phyloP scores from a whole-genome alignment of 2,888 invertebrate species.

The Noctua janthe region DNA sequence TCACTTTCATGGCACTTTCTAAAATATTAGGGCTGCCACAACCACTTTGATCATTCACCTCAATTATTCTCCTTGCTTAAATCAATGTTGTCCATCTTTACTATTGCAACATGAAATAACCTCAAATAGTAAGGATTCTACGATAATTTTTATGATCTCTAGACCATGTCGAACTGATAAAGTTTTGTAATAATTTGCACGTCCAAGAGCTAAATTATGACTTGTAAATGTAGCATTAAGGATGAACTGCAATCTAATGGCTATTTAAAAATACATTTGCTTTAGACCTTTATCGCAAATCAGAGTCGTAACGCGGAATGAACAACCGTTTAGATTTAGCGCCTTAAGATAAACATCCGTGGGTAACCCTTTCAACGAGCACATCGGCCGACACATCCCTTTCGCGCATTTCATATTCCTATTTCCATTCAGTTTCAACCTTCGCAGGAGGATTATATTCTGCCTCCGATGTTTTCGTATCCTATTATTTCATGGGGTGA shows the following conservation, averaged over 20 bases:
- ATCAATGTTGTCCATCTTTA: conserved; percentile 33
- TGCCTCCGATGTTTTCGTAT: conserved; percentile 90
- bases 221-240: conserved; percentile 61
- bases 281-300: conserved; percentile 61
- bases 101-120: conserved; percentile 54
- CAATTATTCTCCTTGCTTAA: conserved; percentile 40
- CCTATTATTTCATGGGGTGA: conserved; percentile 90
- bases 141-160: conserved; percentile 52
- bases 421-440: conserved; percentile 88
- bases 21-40: conserved; percentile 82
- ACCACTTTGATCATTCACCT: conserved; percentile 33
- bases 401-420: conserved; percentile 89
- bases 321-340: conserved; percentile 84
- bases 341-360: conserved; percentile 84
- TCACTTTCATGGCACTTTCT: conserved; percentile 87
- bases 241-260: conserved; percentile 58
- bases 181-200: conserved; percentile 65
- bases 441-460: conserved; percentile 90
- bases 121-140: conserved; percentile 25
- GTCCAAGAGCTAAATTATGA: conserved; percentile 58
- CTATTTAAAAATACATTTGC: conserved; percentile 65
- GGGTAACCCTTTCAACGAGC: conserved; percentile 85
- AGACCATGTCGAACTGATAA: conserved; percentile 66
- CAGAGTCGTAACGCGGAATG: conserved; percentile 74
- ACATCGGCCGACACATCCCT: conserved; percentile 86